Evolutionary conservation across 1,140 invertebrate genomes (phyloP), one percentile per base, ranked within the genome.

Genomic region (Eueides isabella): DNA sequence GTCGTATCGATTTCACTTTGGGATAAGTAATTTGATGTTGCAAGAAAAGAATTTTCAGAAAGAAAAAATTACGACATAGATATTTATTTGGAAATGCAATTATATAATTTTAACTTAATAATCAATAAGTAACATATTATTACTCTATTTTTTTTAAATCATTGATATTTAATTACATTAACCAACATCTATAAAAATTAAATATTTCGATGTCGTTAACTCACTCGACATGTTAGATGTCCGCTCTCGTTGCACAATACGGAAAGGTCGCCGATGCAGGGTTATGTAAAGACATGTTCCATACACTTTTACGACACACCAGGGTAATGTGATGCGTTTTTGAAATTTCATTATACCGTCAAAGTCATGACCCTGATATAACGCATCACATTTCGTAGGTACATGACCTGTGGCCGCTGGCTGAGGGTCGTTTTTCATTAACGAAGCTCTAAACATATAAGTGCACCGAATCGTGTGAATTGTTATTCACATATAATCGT

Each of bases 301-400:
- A 76, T 77, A 80, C 65, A 72, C 66, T 61, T 62, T 80, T 81
- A 76, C 80, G 63, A 84, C 73, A 75, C 55, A 64, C 48, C 48
- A 6, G 68, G 35, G 64, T 44, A 74, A 72, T 82, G 84, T 82
- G 79, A 74, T 78, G 75, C 69, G 77, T 79, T 83, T 80, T 78
- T 80, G 76, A 71, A 78, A 80, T 78, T 74, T 71, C 76, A 77
- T 61, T 64, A 68, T 11, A 76, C 76, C 72, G 67, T 84, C 90
- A 90, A 90, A 86, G 87, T 90, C 88, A 85, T 69, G 88, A 90
- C 85, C 88, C 74, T 89, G 82, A 80, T 78, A 63, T 29, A 64
- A 64, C 66, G 62, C 23, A 55, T 55, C 48, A 23, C 19, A 55
- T 74, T 74, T 72, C 78, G 80, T 80, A 82, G 81, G 78, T 83